Conservation (phyloP, 2,113 vertebrate species). For the Lontra canadensis region DNA sequence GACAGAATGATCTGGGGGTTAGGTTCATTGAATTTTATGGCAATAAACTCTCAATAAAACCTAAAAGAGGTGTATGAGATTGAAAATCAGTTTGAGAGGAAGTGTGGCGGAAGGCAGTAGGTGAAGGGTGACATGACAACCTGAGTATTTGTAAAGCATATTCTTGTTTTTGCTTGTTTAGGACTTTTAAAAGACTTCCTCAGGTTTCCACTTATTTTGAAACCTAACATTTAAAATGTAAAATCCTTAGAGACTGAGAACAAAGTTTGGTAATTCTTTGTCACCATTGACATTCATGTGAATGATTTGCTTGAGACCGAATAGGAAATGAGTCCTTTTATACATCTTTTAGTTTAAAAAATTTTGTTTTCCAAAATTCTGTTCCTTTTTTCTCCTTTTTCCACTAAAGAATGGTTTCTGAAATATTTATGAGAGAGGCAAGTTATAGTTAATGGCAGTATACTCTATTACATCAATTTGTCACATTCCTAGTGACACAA, state of each 20-base stretch:
- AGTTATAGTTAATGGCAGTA: slow-evolving; percentile 44
- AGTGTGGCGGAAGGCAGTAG: neutral
- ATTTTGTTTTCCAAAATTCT: slow-evolving; percentile 50
- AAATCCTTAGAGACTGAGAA: neutral
- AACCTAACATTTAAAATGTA: slow-evolving; percentile 11
- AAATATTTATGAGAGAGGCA: slow-evolving; percentile 61
- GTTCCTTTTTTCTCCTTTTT: neutral
- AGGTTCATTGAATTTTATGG: neutral
- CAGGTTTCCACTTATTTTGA: slow-evolving; percentile 42
- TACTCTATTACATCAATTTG: slow-evolving; percentile 42
- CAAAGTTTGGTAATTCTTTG: neutral
- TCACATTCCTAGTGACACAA: neutral
- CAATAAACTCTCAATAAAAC: neutral
- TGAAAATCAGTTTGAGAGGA: neutral
- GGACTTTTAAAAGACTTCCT: slow-evolving; percentile 4
- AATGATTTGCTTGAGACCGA: slow-evolving; percentile 22
- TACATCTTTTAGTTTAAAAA: slow-evolving; percentile 7
- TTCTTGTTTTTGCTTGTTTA: slow-evolving; percentile 30
- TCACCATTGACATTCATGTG: neutral
- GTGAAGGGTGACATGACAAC: neutral
- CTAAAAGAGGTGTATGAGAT: neutral
- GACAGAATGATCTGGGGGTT: neutral
- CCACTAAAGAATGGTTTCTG: slow-evolving; percentile 41
- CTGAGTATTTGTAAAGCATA: neutral
- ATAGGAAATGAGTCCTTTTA: slow-evolving; percentile 8